Base-by-base conservation (phyloP, 2,888 invertebrate genomes). In the Caenorhabditis sulstoni region DNA sequence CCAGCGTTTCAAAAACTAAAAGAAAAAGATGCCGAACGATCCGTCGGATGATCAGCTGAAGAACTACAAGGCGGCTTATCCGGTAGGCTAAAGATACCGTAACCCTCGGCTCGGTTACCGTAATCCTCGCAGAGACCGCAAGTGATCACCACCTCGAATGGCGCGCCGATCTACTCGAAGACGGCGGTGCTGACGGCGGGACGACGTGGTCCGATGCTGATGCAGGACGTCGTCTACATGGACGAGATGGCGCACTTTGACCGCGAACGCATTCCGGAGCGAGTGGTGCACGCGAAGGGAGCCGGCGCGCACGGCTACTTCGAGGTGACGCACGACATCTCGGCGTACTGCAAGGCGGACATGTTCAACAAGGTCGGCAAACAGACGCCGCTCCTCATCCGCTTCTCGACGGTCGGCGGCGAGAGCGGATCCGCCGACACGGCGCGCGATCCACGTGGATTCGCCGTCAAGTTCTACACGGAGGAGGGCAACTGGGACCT, bases 241-340 rank as follows among this genome's bases (percentile, higher is more conserved):
- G 92, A 92, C 88, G 92, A 92, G 86, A 91, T 92, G 91, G 91
- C 92, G 4, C 92, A 96, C 86, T 97, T 97, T 90, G 94, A 94
- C 90, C 93, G 96, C 47, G 97, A 98, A 91, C 93, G 97, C 67
- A 97, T 97, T 86, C 97, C 97, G 0, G 96, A 85, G 49, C 50
- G 83, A 20, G 87, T 87, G 12, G 83, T 83, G 0, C 83, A 83
- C 47, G 83, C 83, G 9, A 83, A 83, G 53, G 83, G 83, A 75
- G 80, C 81, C 9, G 83, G 87, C 66, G 92, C 92, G 8, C 92
- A 92, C 87, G 92, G 92, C 12, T 91, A 91, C 83, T 91, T 92
- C 85, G 92, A 92, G 83, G 90, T 91, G 29, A 92, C 91, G 23
- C 91, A 92, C 86, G 92, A 92, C 86, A 91, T 92, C 64, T 89